Evolutionary conservation across 2,113 vertebrate species (phyloP).

Genomic region (Atlantisia rogersi): DNA sequence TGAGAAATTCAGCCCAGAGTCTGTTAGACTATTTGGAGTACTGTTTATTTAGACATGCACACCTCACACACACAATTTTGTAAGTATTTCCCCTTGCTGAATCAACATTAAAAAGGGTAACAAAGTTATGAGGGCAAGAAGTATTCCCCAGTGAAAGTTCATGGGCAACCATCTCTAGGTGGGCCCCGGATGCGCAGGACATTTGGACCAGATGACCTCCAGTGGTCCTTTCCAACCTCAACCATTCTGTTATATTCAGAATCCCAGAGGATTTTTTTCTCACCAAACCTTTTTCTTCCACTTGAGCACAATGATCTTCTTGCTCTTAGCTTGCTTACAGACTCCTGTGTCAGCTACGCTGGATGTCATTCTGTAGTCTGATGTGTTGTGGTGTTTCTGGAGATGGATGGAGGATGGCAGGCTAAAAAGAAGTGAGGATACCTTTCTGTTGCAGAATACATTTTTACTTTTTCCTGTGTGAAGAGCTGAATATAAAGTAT

Average conservation of each 20-base stretch:
- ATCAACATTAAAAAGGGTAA: background rate
- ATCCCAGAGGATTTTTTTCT: background rate
- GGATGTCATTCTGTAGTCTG: background rate
- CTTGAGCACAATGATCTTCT: background rate
- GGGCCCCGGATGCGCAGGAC: background rate
- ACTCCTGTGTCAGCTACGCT: background rate
- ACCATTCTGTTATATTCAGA: background rate
- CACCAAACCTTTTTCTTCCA: background rate
- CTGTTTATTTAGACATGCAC: too few relatives aligned
- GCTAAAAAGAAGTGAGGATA: background rate
- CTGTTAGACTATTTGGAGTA: background rate
- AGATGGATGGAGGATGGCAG: background rate
- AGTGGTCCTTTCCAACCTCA: background rate
- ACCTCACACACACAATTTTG: background rate
- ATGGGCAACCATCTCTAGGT: background rate
- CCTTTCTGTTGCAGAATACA: background rate
- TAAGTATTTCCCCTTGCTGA: background rate
- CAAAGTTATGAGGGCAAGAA: background rate
- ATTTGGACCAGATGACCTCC: background rate
- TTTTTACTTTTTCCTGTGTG: background rate
- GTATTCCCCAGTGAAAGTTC: background rate
- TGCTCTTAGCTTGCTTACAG: background rate
- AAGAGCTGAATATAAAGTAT: background rate
- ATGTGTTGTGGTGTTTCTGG: background rate
- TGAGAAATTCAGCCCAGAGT: background rate